phyloP scores from a whole-genome alignment of 2,888 invertebrate species.

The Cacoxenus indagator region DNA sequence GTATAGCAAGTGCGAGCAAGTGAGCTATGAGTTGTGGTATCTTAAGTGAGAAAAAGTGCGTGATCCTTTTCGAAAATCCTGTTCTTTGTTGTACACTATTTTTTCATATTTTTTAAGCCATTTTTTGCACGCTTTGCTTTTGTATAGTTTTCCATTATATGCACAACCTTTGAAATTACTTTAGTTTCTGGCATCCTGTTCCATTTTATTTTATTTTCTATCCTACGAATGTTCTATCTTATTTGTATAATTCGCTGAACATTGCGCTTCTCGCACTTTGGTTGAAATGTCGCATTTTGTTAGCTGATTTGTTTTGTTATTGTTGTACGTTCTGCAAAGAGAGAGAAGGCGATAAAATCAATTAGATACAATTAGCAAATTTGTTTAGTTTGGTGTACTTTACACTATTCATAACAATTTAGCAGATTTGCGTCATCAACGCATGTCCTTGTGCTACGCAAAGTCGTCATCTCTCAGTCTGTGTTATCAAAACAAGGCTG shows the following conservation, averaged over 20 bases:
- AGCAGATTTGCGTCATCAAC: neutral
- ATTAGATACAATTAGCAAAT: slow-evolving; percentile 30
- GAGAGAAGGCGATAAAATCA: neutral
- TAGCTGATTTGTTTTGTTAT: slow-evolving; percentile 17
- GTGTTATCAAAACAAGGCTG: too few species aligned
- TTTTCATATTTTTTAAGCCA: neutral
- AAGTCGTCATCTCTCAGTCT: too few species aligned
- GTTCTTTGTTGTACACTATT: neutral
- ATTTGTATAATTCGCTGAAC: neutral
- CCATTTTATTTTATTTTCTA: neutral
- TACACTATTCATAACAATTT: neutral
- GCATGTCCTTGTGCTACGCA: neutral
- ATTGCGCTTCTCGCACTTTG: neutral
- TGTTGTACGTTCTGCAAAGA: slow-evolving; percentile 32
- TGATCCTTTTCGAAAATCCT: neutral
- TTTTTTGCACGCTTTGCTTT: neutral
- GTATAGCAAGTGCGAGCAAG: neutral
- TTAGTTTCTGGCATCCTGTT: slow-evolving; percentile 8
- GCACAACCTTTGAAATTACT: slow-evolving; percentile 8
- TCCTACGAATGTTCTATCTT: neutral
- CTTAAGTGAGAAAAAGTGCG: neutral
- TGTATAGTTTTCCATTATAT: neutral
- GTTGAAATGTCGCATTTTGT: slow-evolving; percentile 2
- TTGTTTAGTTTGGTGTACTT: neutral
- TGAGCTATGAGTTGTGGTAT: neutral